Percentiles rank a stretch among this genome's conserved stretches.
Conservation (phyloP, 2,888 invertebrate species). For the Pelosia muscerda region DNA sequence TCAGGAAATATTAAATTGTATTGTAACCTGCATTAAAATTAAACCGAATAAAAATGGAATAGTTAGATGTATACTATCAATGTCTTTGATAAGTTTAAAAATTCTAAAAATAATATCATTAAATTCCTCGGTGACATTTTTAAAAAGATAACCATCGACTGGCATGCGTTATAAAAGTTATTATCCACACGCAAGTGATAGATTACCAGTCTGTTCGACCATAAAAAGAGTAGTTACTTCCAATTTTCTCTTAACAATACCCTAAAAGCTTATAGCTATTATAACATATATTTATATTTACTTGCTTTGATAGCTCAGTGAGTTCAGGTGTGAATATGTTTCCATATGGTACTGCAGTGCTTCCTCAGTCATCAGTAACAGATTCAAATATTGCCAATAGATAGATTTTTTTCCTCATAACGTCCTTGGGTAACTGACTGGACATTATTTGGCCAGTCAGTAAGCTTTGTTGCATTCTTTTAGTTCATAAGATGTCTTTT, state of each 20-base stretch:
- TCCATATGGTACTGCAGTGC: no score
- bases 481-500: no score
- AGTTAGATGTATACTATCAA: background rate
- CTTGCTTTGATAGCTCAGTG: background rate
- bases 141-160: background rate
- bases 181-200: slow-evolving; percentile 17
- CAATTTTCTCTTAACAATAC: background rate
- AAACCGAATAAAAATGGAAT: no score
- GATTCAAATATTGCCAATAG: background rate
- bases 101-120: background rate
- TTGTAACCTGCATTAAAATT: no score
- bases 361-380: background rate
- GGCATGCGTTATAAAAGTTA: slow-evolving; percentile 5
- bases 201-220: background rate
- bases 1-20: background rate
- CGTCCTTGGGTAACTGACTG: no score
- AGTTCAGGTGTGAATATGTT: no score
- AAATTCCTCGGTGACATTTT: background rate
- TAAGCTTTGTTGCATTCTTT: no score
- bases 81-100: background rate
- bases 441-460: no score
- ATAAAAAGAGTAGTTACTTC: background rate
- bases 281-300: background rate
- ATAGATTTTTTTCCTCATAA: no score
- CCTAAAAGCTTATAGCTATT: background rate